phyloP scores from a whole-genome alignment of 2,797 vertebrate genomes.

The Rousettus madagascariensis region DNA sequence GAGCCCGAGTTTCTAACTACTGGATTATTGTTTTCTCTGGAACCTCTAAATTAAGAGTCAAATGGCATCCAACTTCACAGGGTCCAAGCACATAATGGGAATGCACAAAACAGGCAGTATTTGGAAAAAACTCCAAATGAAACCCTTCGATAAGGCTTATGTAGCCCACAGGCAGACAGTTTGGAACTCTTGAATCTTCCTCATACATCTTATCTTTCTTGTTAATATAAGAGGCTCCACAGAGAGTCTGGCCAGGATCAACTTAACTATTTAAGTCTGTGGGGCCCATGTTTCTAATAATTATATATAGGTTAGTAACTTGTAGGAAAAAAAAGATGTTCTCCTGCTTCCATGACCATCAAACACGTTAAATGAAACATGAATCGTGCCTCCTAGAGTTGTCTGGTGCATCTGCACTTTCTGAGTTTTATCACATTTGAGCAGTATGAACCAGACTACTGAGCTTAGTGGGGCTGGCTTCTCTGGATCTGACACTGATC shows the following conservation, averaged over 20 bases:
- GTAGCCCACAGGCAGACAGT: neutral
- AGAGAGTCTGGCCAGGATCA: neutral
- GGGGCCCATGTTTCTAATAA: neutral
- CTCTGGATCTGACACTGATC: neutral
- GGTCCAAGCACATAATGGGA: neutral
- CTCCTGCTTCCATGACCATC: neutral
- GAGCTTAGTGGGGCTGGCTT: neutral
- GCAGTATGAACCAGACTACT: neutral
- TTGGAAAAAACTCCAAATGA: conserved; percentile 16
- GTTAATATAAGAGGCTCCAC: neutral
- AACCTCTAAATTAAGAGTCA: neutral
- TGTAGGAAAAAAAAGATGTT: neutral
- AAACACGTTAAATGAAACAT: neutral
- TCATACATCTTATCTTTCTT: neutral
- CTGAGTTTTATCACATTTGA: neutral
- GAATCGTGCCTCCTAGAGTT: neutral
- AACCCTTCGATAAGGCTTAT: neutral
- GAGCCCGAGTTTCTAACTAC: neutral
- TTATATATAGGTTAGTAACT: neutral
- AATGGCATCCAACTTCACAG: neutral
- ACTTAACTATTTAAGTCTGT: neutral
- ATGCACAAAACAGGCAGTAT: neutral
- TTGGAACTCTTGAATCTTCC: neutral
- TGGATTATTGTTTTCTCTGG: neutral
- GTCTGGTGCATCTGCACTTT: neutral